Evolutionary conservation across 2,797 vertebrate species (phyloP), one percentile per base, ranked within the genome.

Genomic region (Microchirus variegatus): DNA sequence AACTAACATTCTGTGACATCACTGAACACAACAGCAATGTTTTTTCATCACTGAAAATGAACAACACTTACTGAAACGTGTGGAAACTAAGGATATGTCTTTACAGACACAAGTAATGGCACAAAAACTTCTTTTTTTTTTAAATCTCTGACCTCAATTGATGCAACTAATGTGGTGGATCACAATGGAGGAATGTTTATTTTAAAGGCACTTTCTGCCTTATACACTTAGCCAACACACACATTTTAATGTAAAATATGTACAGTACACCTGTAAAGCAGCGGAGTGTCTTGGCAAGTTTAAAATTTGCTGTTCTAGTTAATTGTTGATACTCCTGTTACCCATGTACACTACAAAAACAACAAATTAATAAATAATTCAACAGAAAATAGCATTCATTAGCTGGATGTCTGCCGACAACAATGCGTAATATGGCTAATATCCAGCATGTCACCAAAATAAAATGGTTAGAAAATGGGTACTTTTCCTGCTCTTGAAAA

Each of bases 121-220:
- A 89, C 86, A 75, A 78, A 67, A 48, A 84, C 50, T 9, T 52
- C 58, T 59, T 36, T 51, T 11, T 58, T 17, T 38, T n/a, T 48
- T 22, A 10, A 19, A 31, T 55, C 19, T 70, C 53, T 42, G 53
- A 53, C 67, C 60, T 66, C 37, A 73, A 67, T 65, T 47, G 44
- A 85, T 63, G 65, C 58, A 66, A 83, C 63, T 61, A 58, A 83
- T 67, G 42, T 63, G 58, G 77, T 58, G 80, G 70, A 79, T 83
- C 70, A 83, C 81, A 51, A 78, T 59, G 73, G 80, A 84, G 90
- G 91, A 91, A 91, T 91, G 86, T 91, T 86, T 76, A 67, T 82
- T 80, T 78, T 77, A 76, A 90, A 90, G 90, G 90, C 90, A 91
- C 89, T 91, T 92, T 87, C 81, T 90, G 90, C 91, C 91, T 90